Percentiles rank a stretch among this genome's conserved stretches.
Evolutionary conservation across 2,113 vertebrate species (phyloP).

Genomic region (Lophochroa leadbeateri): DNA sequence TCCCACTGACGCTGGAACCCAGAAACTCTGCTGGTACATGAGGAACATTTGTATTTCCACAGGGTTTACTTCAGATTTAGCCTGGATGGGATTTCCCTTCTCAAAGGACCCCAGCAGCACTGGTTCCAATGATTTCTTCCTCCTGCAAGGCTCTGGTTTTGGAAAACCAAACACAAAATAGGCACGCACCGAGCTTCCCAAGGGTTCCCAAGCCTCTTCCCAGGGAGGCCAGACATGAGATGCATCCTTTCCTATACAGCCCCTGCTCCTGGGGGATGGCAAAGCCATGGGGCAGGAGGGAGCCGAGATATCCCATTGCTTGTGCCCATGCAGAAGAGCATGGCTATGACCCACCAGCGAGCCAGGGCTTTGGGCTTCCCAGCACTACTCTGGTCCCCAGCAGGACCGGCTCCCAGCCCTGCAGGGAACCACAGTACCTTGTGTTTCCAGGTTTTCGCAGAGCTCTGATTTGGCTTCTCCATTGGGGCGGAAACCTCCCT

Average conservation of each 20-base stretch:
- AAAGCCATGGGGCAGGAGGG: not conserved
- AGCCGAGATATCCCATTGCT: not conserved
- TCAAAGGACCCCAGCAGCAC: not conserved
- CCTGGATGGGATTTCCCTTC: not conserved
- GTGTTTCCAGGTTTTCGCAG: slow-evolving; percentile 92
- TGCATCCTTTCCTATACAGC: not conserved
- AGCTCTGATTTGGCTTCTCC: slow-evolving; percentile 96
- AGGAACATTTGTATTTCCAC: not conserved
- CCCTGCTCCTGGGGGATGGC: not conserved
- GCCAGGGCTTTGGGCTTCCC: not conserved
- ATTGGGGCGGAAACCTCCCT: slow-evolving; percentile 90
- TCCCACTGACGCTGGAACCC: not conserved
- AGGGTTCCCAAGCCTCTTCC: not conserved
- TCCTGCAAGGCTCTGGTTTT: not conserved
- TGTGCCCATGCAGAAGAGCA: not conserved
- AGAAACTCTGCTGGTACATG: not conserved
- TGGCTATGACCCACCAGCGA: fast-evolving
- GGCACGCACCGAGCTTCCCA: not conserved
- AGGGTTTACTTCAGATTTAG: not conserved
- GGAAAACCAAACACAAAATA: not conserved
- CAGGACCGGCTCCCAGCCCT: not conserved
- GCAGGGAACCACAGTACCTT: slow-evolving; percentile 73
- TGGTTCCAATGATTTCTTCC: not conserved
- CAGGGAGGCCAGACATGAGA: fast-evolving
- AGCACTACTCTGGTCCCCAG: fast-evolving